Evolutionary conservation across 2,113 vertebrate species (phyloP).

Genomic region (Campylomormyrus tamandua): DNA sequence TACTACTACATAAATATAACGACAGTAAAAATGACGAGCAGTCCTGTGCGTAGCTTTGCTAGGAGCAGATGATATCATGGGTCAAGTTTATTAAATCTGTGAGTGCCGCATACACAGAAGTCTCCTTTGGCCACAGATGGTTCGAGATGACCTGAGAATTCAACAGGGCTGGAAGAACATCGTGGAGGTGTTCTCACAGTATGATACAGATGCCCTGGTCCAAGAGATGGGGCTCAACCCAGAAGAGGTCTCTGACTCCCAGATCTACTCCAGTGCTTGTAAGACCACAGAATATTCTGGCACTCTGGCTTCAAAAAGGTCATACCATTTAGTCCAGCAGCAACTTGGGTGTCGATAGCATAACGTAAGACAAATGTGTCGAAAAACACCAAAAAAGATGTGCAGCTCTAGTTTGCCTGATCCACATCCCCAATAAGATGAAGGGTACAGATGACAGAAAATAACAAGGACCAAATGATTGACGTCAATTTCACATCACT

Average conservation of each 20-base stretch:
- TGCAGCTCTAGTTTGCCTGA: constrained; percentile 5
- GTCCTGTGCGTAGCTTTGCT: background rate
- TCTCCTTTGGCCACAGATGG: background rate
- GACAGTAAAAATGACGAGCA: background rate
- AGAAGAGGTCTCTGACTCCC: background rate
- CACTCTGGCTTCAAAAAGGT: background rate
- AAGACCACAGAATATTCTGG: background rate
- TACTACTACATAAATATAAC: background rate
- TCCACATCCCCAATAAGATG: background rate
- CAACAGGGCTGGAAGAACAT: background rate
- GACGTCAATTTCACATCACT: constrained; percentile 1
- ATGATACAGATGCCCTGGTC: background rate
- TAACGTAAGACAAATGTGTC: constrained; percentile 5
- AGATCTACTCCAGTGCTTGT: background rate
- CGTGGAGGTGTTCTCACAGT: background rate
- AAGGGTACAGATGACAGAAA: background rate
- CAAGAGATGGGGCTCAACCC: background rate
- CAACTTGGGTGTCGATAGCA: background rate
- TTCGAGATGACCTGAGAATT: background rate
- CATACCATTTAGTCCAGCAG: background rate
- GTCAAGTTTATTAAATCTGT: background rate
- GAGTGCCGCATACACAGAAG: background rate
- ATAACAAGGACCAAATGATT: background rate
- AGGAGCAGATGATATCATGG: background rate
- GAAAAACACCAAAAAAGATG: background rate